Conservation (phyloP, 2,888 invertebrate species). For the Cynaeus angustus region DNA sequence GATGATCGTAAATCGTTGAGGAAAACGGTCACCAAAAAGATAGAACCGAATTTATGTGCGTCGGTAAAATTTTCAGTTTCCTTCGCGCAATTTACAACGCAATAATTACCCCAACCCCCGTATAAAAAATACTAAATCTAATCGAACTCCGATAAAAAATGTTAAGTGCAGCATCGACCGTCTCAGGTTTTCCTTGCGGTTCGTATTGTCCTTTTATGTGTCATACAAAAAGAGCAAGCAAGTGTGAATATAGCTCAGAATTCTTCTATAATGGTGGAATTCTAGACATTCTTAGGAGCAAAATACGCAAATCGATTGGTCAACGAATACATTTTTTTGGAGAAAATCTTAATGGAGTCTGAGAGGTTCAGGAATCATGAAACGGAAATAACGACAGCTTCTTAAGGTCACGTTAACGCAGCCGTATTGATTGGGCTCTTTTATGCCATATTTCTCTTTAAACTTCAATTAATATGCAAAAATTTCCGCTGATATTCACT, state of each 20-base stretch:
- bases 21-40: conserved; percentile 19
- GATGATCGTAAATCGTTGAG: conserved; percentile 22
- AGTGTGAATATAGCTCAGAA: conserved; percentile 26
- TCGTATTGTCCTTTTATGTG: conserved; percentile 23
- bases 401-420: conserved; percentile 15
- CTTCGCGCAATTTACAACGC: conserved; percentile 9
- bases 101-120: conserved; percentile 4
- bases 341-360: conserved; percentile 18
- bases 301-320: conserved; percentile 22
- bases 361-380: conserved; percentile 10
- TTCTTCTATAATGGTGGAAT: conserved; percentile 30
- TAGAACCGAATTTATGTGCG: conserved; percentile 11
- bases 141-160: conserved; percentile 5
- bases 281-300: conserved; percentile 5
- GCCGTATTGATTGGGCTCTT: conserved; percentile 16
- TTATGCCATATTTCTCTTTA: conserved; percentile 18
- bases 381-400: conserved; percentile 19
- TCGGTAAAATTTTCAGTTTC: conserved; percentile 14
- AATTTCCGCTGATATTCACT: conserved; percentile 12
- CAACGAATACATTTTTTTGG: conserved; percentile 4
- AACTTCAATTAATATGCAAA: conserved; percentile 11
- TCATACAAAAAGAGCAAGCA: conserved; percentile 25
- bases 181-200: conserved; percentile 3
- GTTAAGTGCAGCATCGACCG: conserved; percentile 12
- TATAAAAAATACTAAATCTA: conserved; percentile 16